Evolutionary conservation across 92 coral and sea anemone species (phyloP).

Genomic region (Paramuricea clavata): DNA sequence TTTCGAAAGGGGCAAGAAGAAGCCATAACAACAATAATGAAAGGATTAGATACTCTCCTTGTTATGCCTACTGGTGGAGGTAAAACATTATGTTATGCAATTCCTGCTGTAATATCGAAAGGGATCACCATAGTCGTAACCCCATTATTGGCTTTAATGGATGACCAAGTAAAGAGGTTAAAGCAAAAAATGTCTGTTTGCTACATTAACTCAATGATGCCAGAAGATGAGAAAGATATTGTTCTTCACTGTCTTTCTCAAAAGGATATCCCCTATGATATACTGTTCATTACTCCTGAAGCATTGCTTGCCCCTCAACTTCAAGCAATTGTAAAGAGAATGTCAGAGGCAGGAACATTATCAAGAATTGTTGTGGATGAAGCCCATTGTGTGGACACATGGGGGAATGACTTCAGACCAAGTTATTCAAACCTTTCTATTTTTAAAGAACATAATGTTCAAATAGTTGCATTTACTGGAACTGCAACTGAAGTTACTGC

Average conservation of each 20-base stretch:
- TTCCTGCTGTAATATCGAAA: slow-evolving; percentile 12
- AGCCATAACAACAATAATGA: slow-evolving; percentile 6
- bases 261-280: slow-evolving; percentile 1
- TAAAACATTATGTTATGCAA: slow-evolving; percentile 38
- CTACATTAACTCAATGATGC: not conserved
- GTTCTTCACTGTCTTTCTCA: slow-evolving; percentile 7
- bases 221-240: slow-evolving; percentile 13
- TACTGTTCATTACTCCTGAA: slow-evolving; percentile 36
- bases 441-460: not conserved
- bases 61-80: slow-evolving; percentile 62
- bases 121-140: slow-evolving; percentile 20
- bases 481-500: slow-evolving; percentile 50
- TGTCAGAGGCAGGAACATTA: not conserved
- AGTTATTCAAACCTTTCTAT: slow-evolving; percentile 10
- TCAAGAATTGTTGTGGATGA: slow-evolving; percentile 2
- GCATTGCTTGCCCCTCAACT: not conserved
- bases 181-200: not conserved
- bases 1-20: slow-evolving; percentile 36
- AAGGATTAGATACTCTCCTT: slow-evolving; percentile 24
- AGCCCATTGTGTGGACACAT: slow-evolving; percentile 48
- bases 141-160: slow-evolving; percentile 21
- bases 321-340: not conserved
- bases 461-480: slow-evolving; percentile 12
- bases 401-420: slow-evolving; percentile 14
- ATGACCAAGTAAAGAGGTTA: slow-evolving; percentile 32